phyloP scores from a whole-genome alignment of 2,797 vertebrate species.

The Coregonus ussuriensis region DNA sequence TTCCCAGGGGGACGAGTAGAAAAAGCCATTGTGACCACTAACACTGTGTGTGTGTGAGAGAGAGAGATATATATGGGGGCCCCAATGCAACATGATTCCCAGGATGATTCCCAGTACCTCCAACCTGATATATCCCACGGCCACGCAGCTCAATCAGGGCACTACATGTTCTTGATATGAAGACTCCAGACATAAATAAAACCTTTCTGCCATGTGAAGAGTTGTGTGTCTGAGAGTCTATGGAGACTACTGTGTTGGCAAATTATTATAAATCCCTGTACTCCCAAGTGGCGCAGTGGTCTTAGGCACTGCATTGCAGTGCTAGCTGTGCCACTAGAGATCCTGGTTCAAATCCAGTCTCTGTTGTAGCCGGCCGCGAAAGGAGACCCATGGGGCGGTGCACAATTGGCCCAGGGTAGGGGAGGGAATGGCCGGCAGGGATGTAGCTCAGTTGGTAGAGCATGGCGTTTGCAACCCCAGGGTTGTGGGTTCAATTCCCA shows the following conservation, averaged over 20 bases:
- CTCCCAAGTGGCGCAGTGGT: no score
- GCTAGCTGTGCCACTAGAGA: no score
- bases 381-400: no score
- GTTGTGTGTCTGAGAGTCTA: constrained; percentile 3
- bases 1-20: constrained; percentile 40
- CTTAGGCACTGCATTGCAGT: no score
- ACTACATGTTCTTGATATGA: constrained; percentile 66
- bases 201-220: constrained; percentile 36
- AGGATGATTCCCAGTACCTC: neutral
- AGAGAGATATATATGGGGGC: neutral
- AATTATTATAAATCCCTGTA: constrained; percentile 2
- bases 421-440: no score
- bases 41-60: constrained; percentile 5
- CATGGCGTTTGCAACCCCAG: no score
- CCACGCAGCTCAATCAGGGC: constrained; percentile 18
- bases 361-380: no score
- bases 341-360: no score
- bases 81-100: neutral
- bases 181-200: constrained; percentile 70
- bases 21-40: constrained; percentile 13
- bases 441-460: no score
- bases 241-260: neutral
- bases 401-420: no score
- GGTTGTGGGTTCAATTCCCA: no score
- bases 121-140: constrained; percentile 19